These are phyloP conservation scores for Lasioglossum lativentre DNA, from an alignment of 2,888 invertebrate genomes.

Conservation along the genomic window DNA sequence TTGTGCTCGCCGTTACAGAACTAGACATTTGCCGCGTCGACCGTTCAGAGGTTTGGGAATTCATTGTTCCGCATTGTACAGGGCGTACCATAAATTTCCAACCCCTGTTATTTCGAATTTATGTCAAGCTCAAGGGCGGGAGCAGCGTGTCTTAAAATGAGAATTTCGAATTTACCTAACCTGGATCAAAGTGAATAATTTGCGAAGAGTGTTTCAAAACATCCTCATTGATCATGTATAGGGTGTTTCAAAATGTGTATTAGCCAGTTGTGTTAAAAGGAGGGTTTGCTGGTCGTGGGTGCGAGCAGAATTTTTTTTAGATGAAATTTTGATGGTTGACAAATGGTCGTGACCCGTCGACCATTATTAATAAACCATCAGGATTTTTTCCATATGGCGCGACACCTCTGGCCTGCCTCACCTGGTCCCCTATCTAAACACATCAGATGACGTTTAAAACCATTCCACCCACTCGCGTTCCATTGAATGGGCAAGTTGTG, in stretches of 20 bases:
- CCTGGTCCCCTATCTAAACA: slow-evolving; percentile 53
- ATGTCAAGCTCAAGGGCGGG: neutral
- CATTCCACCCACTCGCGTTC: slow-evolving; percentile 17
- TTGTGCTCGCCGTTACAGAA: neutral
- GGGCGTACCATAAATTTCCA: neutral
- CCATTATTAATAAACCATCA: slow-evolving; percentile 48
- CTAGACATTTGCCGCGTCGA: neutral
- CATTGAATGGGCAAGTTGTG: neutral
- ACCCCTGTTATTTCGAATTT: neutral
- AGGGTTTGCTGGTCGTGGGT: neutral
- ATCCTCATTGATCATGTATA: neutral
- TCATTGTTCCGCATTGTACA: slow-evolving; percentile 8
- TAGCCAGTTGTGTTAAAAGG: neutral
- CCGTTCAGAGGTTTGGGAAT: slow-evolving; percentile 2
- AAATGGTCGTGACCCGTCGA: slow-evolving; percentile 6
- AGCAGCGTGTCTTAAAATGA: neutral
- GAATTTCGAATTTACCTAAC: neutral
- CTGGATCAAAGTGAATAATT: neutral
- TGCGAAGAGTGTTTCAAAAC: neutral
- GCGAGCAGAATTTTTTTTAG: neutral
- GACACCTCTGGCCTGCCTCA: slow-evolving; percentile 43
- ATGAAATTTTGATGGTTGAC: slow-evolving; percentile 19
- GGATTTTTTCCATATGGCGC: slow-evolving; percentile 53
- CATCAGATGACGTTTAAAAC: slow-evolving; percentile 40
- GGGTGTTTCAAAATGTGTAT: neutral